Conservation (phyloP, 2,888 invertebrate species). For the Serripes groenlandicus region DNA sequence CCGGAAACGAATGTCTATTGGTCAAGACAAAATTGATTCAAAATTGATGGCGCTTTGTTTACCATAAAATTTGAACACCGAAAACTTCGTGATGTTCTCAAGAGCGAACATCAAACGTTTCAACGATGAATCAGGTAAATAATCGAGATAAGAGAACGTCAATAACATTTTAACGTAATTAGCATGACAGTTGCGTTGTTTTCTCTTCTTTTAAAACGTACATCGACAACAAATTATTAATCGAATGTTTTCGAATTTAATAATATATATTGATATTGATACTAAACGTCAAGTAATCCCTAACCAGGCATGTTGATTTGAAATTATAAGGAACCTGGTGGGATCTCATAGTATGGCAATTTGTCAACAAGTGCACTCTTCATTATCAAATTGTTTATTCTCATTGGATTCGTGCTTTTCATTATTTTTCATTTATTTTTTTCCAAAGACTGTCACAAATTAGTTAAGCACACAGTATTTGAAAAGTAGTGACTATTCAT, state of each 20-base stretch:
- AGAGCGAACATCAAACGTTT: conserved; percentile 73
- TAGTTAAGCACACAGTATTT: no score
- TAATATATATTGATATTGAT: no score
- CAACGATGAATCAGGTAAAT: conserved; percentile 69
- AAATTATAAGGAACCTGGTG: no score
- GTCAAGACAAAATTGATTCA: conserved; percentile 14
- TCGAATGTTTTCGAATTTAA: no score
- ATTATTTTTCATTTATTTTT: no score
- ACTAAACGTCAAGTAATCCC: background rate
- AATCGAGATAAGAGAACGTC: background rate
- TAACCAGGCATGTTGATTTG: no score
- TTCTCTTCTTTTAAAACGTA: background rate
- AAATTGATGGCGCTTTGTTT: conserved; percentile 32
- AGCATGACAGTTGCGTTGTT: background rate
- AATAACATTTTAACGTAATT: background rate
- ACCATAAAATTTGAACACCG: background rate
- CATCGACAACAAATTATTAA: background rate
- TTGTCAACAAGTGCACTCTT: no score
- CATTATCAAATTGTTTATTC: no score
- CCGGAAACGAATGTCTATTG: conserved; percentile 24
- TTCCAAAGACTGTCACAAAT: no score
- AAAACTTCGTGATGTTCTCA: conserved; percentile 69
- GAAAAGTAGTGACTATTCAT: no score
- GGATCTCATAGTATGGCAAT: no score
- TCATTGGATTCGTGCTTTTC: no score